Conservation (phyloP, 2,797 vertebrate species). For the Podarcis siculus region DNA sequence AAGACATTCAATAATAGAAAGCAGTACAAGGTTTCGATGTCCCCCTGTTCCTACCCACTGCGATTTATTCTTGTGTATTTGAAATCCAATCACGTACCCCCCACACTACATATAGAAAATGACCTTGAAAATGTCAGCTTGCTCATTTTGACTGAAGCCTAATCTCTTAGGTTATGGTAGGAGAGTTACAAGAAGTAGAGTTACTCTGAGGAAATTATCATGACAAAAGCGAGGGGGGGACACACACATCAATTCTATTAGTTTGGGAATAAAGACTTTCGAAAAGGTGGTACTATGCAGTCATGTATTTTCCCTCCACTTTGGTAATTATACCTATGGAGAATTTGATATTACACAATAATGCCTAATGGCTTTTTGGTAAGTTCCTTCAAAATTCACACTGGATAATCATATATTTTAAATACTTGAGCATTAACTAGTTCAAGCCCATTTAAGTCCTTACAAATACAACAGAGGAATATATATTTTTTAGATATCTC, state of each 20-base stretch:
- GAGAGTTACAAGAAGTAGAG: conserved; percentile 63
- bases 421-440: conserved; percentile 61
- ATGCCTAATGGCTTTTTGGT: conserved; percentile 64
- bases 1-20: conserved; percentile 74
- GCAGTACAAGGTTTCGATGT: conserved; percentile 70
- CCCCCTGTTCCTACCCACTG: conserved; percentile 66
- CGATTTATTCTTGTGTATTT: conserved; percentile 68
- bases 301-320: conserved; percentile 54
- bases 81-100: conserved; percentile 71
- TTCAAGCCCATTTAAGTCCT: conserved; percentile 59
- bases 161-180: conserved; percentile 67
- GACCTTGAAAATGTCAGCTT: conserved; percentile 76
- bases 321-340: conserved; percentile 68
- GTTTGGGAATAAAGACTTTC: conserved; percentile 57
- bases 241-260: conserved; percentile 58
- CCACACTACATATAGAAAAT: conserved; percentile 73
- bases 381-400: conserved; percentile 64
- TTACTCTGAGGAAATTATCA: conserved; percentile 67
- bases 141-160: conserved; percentile 73
- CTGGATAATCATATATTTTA: conserved; percentile 56
- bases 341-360: conserved; percentile 68
- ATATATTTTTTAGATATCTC: not conserved
- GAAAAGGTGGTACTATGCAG: conserved; percentile 56
- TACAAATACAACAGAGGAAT: conserved; percentile 46
- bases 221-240: conserved; percentile 62